Percentiles rank a stretch among this genome's conserved stretches.
Evolutionary conservation across 2,888 invertebrate species (phyloP).

Genomic region (Drosophila ustulata): DNA sequence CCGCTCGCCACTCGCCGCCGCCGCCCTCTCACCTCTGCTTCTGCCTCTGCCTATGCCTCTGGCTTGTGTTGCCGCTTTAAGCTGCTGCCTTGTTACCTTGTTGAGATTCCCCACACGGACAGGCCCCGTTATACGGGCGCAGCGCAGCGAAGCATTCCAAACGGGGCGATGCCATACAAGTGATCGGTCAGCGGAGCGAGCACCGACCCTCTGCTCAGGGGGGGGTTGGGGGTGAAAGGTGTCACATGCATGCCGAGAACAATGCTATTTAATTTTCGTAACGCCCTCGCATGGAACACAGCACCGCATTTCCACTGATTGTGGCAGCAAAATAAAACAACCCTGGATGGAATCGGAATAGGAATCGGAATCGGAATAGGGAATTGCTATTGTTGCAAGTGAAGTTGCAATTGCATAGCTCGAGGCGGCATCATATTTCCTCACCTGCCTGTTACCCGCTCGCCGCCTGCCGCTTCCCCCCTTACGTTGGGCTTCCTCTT

Average conservation of each 20-base stretch:
- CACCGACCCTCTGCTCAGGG: neutral
- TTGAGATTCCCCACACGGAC: slow-evolving; percentile 62
- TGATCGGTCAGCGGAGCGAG: slow-evolving; percentile 47
- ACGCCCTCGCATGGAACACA: slow-evolving; percentile 58
- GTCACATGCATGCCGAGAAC: slow-evolving; percentile 48
- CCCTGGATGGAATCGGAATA: slow-evolving; percentile 9
- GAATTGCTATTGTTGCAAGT: slow-evolving; percentile 28
- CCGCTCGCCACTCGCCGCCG: neutral
- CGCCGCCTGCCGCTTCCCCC: neutral
- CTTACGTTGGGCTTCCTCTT: slow-evolving; percentile 58
- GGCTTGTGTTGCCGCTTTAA: slow-evolving; percentile 27
- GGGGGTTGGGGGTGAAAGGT: slow-evolving; percentile 34
- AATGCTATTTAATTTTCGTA: slow-evolving; percentile 76
- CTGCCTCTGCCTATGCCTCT: slow-evolving; percentile 4
- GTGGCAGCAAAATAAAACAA: slow-evolving; percentile 15
- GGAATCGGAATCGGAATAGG: slow-evolving; percentile 23
- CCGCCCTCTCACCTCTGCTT: no score
- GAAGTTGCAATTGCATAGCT: slow-evolving; percentile 72
- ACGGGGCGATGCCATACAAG: slow-evolving; percentile 82
- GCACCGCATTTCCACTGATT: slow-evolving; percentile 28
- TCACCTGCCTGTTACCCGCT: neutral
- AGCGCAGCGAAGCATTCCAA: slow-evolving; percentile 77
- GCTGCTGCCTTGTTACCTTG: slow-evolving; percentile 61
- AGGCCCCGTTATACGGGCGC: slow-evolving; percentile 72
- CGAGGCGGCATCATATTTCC: slow-evolving; percentile 74